A percentile compares a stretch with the other conserved stretches of the same genome.
Evolutionary conservation across 2,888 invertebrate genomes (phyloP).

Genomic region (Odontomyia ornata): DNA sequence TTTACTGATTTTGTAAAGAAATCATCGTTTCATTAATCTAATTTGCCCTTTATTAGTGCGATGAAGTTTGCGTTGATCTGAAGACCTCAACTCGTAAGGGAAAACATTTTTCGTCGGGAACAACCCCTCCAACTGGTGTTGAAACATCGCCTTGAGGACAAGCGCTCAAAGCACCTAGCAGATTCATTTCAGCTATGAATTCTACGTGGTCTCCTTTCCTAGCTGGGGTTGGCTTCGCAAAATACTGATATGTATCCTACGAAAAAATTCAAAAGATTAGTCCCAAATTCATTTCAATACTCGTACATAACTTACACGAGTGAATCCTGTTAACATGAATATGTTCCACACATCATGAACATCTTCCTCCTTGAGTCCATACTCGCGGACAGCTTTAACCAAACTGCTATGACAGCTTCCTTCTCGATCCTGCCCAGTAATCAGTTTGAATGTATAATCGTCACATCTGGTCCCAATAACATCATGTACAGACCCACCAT

Average conservation of each 20-base stretch:
- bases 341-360: conserved; percentile 68
- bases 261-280: conserved; percentile 33
- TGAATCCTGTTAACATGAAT: conserved; percentile 66
- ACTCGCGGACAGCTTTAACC: conserved; percentile 61
- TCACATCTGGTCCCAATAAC: conserved; percentile 66
- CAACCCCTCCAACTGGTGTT: conserved; percentile 61
- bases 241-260: conserved; percentile 65
- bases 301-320: conserved; percentile 54
- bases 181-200: conserved; percentile 66
- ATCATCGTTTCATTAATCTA: neutral
- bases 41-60: neutral
- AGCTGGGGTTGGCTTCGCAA: conserved; percentile 66
- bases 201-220: conserved; percentile 65
- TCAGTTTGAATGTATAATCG: conserved; percentile 65
- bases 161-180: conserved; percentile 64
- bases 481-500: conserved; percentile 65
- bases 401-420: conserved; percentile 65
- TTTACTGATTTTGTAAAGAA: too few species aligned
- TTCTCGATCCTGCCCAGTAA: conserved; percentile 63
- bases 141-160: conserved; percentile 66
- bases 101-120: conserved; percentile 63
- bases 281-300: neutral
- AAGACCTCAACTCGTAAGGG: conserved; percentile 62
- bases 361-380: conserved; percentile 63
- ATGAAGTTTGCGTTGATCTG: neutral